A percentile compares a stretch with the other conserved stretches of the same genome.
These are phyloP conservation scores for Enteromius mattozi DNA, from an alignment of 2,797 vertebrate genomes.

Conservation along the genomic window DNA sequence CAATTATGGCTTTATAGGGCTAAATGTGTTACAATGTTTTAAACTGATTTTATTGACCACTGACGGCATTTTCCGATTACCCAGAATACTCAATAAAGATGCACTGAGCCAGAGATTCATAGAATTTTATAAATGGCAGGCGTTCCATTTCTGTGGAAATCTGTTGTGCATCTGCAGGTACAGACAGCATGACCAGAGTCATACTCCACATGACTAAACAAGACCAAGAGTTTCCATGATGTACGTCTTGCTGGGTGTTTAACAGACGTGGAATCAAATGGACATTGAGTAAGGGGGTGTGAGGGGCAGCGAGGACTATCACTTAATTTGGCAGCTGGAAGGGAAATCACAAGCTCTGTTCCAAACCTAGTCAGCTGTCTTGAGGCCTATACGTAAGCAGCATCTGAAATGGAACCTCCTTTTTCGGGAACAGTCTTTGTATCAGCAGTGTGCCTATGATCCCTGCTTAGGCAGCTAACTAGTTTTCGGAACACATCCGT, in stretches of 20 bases:
- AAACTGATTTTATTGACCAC: background rate
- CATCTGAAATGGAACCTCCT: background rate
- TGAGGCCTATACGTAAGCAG: background rate
- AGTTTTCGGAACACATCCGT: background rate
- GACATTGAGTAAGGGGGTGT: background rate
- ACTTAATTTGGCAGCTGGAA: slow-evolving; percentile 27
- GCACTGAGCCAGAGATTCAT: background rate
- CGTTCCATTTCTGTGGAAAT: background rate
- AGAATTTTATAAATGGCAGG: background rate
- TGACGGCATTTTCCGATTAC: background rate
- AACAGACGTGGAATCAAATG: slow-evolving; percentile 7
- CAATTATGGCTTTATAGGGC: background rate
- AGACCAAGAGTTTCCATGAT: slow-evolving; percentile 26
- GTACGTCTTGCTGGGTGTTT: background rate
- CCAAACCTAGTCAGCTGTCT: slow-evolving; percentile 8
- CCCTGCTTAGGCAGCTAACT: background rate
- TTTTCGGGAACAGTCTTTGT: background rate
- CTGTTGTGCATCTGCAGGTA: background rate
- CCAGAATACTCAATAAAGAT: background rate
- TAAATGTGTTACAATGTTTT: background rate
- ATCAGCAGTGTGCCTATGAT: background rate
- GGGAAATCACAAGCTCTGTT: slow-evolving; percentile 15
- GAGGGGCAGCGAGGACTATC: background rate
- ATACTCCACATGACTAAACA: slow-evolving; percentile 18
- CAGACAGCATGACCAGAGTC: slow-evolving; percentile 8